Evolutionary conservation across 1,140 invertebrate genomes (phyloP).

Genomic region (Drosophila saltans): DNA sequence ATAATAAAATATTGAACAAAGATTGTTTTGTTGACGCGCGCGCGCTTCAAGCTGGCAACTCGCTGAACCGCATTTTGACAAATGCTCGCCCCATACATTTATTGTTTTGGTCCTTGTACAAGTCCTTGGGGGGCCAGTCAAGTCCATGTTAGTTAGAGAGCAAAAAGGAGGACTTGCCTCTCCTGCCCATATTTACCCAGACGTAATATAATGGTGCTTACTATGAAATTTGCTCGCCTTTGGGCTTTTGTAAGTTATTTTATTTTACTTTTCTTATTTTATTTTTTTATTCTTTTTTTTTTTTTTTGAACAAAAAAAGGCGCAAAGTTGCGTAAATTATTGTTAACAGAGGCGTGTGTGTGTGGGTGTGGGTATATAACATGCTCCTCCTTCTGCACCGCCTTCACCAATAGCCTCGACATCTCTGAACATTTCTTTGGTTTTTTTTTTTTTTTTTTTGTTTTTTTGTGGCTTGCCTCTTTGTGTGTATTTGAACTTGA

Average conservation of each 20-base stretch:
- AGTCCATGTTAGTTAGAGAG: background rate
- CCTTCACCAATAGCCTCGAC: slow-evolving; percentile 13
- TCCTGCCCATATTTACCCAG: slow-evolving; percentile 25
- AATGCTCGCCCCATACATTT: slow-evolving; percentile 66
- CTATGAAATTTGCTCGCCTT: slow-evolving; percentile 64
- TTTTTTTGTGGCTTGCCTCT: slow-evolving; percentile 54
- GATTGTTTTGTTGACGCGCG: slow-evolving; percentile 65
- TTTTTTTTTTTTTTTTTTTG: slow-evolving; percentile 24
- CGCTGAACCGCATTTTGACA: slow-evolving; percentile 70
- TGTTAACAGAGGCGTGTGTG: slow-evolving; percentile 77
- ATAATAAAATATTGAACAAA: slow-evolving; percentile 77
- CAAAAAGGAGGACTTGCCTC: background rate
- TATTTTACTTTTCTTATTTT: slow-evolving; percentile 17
- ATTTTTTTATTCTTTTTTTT: too few species aligned
- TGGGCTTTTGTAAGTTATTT: slow-evolving; percentile 73
- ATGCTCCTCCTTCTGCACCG: slow-evolving; percentile 21
- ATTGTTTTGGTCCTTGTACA: slow-evolving; percentile 57
- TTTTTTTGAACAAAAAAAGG: slow-evolving; percentile 72
- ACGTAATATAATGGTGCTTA: slow-evolving; percentile 74
- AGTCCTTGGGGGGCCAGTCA: slow-evolving; percentile 30
- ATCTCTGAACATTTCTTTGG: slow-evolving; percentile 32
- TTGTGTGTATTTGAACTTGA: slow-evolving; percentile 78
- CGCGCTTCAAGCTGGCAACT: slow-evolving; percentile 40
- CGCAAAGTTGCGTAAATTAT: slow-evolving; percentile 81
- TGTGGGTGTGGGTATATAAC: slow-evolving; percentile 45